A percentile compares a stretch with the other conserved stretches of the same genome.
Conservation (phyloP, 2,888 invertebrate genomes). For the Cacoxenus indagator region DNA sequence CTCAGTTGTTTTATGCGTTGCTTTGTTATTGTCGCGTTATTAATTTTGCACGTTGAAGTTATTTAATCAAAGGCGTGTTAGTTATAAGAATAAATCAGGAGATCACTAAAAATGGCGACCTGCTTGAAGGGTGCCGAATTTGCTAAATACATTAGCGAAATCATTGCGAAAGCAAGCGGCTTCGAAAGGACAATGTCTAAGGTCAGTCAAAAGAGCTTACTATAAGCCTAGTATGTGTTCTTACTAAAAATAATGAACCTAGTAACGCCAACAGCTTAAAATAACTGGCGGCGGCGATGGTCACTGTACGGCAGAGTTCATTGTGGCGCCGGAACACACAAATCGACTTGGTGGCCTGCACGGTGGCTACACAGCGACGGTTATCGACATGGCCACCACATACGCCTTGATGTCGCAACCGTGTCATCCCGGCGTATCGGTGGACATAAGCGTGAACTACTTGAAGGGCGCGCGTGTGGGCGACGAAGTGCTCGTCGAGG, state of each 20-base stretch:
- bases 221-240: too few species aligned
- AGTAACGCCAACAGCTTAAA: constrained; percentile 66
- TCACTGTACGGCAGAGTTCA: constrained; percentile 80
- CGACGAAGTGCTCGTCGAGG: constrained; percentile 83
- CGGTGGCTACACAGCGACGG: constrained; percentile 86
- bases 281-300: constrained; percentile 76
- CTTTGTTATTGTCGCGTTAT: too few species aligned
- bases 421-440: constrained; percentile 81
- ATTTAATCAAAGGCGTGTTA: too few species aligned
- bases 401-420: constrained; percentile 81
- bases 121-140: constrained; percentile 68
- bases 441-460: constrained; percentile 87
- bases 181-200: constrained; percentile 72
- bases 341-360: constrained; percentile 84
- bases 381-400: constrained; percentile 81
- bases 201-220: too few species aligned
- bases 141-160: constrained; percentile 68
- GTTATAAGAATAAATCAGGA: too few species aligned
- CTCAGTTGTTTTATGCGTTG: too few species aligned
- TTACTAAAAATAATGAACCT: too few species aligned
- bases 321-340: constrained; percentile 79
- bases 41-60: too few species aligned
- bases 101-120: constrained; percentile 53
- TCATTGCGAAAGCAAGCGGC: constrained; percentile 65
- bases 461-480: constrained; percentile 82